These are phyloP conservation scores for Sebastes vulpes DNA, from an alignment of 2,797 vertebrate genomes.

Conservation along the genomic window DNA sequence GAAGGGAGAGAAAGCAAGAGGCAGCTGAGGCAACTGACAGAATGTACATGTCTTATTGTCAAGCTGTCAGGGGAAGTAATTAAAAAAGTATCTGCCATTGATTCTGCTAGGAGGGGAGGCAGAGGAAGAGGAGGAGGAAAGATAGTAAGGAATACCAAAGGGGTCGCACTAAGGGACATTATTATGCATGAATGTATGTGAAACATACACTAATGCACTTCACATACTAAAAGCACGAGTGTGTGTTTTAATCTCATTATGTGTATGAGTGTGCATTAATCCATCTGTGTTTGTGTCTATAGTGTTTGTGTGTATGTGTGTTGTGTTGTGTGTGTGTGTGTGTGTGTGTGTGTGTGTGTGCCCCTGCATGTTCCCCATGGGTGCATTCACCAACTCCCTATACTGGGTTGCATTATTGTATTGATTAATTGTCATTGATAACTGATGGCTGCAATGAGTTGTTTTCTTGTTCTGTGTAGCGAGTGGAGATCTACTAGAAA, in stretches of 20 bases:
- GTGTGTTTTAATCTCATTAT: background rate
- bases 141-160: background rate
- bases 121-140: background rate
- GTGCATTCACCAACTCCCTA: slow-evolving; percentile 42
- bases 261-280: background rate
- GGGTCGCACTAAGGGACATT: background rate
- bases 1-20: background rate
- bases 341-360: background rate
- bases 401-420: slow-evolving; percentile 68
- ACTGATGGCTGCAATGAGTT: slow-evolving; percentile 75
- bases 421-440: slow-evolving; percentile 82
- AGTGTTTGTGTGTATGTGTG: background rate
- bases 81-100: slow-evolving; percentile 48
- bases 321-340: background rate
- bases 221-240: background rate
- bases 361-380: slow-evolving; percentile 29
- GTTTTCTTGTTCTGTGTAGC: slow-evolving; percentile 75
- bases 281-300: background rate
- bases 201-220: background rate
- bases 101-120: slow-evolving; percentile 17
- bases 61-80: slow-evolving; percentile 48
- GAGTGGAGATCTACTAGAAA: slow-evolving; percentile 73
- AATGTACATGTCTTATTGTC: slow-evolving; percentile 41
- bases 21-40: slow-evolving; percentile 12
- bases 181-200: background rate